Conservation (phyloP, 2,797 vertebrate genomes). For the Silurus aristotelis region DNA sequence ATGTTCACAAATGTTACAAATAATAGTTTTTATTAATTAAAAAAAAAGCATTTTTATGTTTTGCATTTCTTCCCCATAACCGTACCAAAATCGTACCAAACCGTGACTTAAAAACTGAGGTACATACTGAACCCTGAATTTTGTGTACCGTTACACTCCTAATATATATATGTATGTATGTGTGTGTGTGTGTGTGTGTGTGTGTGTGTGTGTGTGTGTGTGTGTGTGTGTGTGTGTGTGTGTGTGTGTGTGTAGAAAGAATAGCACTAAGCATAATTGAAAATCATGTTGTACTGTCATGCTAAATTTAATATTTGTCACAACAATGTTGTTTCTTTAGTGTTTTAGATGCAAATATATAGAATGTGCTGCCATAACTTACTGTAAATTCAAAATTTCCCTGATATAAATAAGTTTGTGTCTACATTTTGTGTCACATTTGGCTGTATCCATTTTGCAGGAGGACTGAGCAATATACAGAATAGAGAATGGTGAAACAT, state of each 20-base stretch:
- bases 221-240: too few species aligned
- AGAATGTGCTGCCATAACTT: background rate
- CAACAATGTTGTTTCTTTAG: background rate
- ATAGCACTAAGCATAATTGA: background rate
- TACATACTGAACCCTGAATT: too few species aligned
- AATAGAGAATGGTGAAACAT: background rate
- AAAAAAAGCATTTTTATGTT: too few species aligned
- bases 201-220: too few species aligned
- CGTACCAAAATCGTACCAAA: too few species aligned
- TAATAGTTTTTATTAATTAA: too few species aligned
- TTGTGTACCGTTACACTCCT: too few species aligned
- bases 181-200: too few species aligned
- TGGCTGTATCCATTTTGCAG: constrained; percentile 58
- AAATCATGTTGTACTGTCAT: background rate
- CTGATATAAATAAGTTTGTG: background rate
- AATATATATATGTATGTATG: too few species aligned
- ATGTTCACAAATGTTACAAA: too few species aligned
- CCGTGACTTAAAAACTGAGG: too few species aligned
- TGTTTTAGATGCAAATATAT: background rate
- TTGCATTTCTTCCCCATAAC: too few species aligned
- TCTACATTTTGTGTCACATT: background rate
- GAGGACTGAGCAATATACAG: constrained; percentile 66
- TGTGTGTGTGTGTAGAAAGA: background rate
- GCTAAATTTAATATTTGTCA: background rate
- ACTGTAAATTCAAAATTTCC: background rate